Conservation (phyloP, 53 echinoderm and acorn worm genomes). For the Stichopus horrens region DNA sequence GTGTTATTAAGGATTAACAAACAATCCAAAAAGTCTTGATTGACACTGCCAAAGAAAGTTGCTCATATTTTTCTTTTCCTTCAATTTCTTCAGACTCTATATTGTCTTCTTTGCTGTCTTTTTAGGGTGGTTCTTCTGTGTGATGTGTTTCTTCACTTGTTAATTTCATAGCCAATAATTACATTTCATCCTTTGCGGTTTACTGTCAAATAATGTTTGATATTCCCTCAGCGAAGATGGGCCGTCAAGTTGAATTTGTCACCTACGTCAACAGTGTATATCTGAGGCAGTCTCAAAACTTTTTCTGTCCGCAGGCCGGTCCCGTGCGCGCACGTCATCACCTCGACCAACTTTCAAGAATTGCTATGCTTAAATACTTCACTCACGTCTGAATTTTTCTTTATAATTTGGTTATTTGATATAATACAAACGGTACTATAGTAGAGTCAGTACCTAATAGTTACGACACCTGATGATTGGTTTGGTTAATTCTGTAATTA, state of each 20-base stretch:
- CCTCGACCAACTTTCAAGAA: too few relatives aligned
- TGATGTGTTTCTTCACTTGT: slow-evolving; percentile 11
- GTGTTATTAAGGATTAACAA: slow-evolving; percentile 3
- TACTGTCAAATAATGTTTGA: neutral
- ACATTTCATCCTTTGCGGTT: slow-evolving; percentile 27
- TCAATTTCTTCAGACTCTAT: neutral
- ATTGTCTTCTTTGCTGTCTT: neutral
- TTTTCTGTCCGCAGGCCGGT: too few relatives aligned
- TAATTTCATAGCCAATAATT: slow-evolving; percentile 24
- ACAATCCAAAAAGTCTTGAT: slow-evolving; percentile 12
- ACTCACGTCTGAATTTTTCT: too few relatives aligned
- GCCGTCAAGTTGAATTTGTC: neutral
- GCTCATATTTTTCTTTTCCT: neutral
- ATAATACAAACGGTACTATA: too few relatives aligned
- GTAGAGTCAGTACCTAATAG: too few relatives aligned
- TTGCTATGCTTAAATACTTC: too few relatives aligned
- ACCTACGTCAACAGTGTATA: slow-evolving; percentile 22
- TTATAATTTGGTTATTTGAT: too few relatives aligned
- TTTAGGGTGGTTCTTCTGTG: neutral
- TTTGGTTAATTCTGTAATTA: too few relatives aligned
- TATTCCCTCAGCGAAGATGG: slow-evolving; percentile 30
- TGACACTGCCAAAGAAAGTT: slow-evolving; percentile 5
- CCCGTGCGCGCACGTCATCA: too few relatives aligned
- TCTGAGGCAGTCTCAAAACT: too few relatives aligned
- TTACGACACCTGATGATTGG: too few relatives aligned